A percentile compares a stretch with the other conserved stretches of the same genome.
Conservation (phyloP, 2,797 vertebrate genomes). For the Sebastes aleutianus region DNA sequence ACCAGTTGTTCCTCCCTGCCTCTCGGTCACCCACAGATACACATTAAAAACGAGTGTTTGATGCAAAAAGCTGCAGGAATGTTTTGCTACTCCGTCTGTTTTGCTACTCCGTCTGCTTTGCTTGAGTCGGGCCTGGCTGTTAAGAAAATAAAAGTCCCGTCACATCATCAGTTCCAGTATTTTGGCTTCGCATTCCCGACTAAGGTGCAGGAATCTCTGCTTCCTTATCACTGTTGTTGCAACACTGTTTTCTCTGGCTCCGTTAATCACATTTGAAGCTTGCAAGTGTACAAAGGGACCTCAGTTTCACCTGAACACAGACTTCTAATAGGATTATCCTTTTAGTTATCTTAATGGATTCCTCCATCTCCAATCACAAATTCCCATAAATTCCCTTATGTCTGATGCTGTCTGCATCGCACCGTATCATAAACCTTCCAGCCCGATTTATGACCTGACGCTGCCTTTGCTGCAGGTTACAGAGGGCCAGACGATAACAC, state of each 20-base stretch:
- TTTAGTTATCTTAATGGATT: constrained; percentile 43
- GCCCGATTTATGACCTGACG: constrained; percentile 35
- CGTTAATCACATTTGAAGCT: constrained; percentile 27
- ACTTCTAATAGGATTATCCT: constrained; percentile 34
- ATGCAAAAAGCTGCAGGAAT: neutral
- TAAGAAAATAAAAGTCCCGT: constrained; percentile 3
- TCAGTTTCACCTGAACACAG: constrained; percentile 19
- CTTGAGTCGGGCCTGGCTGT: neutral
- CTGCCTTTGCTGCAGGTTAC: constrained; percentile 54
- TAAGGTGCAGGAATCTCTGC: constrained; percentile 16
- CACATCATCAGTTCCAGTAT: constrained; percentile 11
- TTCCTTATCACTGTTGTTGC: constrained; percentile 19
- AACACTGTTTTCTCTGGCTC: neutral
- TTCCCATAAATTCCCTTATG: neutral
- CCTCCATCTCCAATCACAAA: constrained; percentile 14
- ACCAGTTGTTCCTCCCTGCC: neutral
- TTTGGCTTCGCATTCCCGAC: neutral
- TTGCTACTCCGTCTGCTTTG: constrained; percentile 19
- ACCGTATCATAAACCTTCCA: constrained; percentile 16
- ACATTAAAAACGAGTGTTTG: neutral
- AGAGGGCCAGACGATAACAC: constrained; percentile 47
- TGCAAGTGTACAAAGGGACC: constrained; percentile 7
- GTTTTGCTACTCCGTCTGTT: constrained; percentile 19
- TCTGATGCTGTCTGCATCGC: neutral
- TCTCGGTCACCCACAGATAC: neutral